Conservation (phyloP, 2,797 vertebrate genomes). For the Myotis daubentonii region DNA sequence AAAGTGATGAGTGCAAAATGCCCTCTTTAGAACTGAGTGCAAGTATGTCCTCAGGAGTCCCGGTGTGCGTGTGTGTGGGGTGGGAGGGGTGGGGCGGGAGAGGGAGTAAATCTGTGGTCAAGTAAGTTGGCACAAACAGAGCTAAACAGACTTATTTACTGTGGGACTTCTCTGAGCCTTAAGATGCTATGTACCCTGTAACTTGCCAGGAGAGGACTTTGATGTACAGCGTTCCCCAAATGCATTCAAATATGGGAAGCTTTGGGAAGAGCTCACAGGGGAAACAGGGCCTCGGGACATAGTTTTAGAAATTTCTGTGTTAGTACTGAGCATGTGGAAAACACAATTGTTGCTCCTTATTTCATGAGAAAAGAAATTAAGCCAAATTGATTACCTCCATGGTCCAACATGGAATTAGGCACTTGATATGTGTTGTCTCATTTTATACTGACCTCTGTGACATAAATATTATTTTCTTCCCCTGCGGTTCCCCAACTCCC, state of each 20-base stretch:
- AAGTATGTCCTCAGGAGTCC: not conserved
- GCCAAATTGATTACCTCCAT: not conserved
- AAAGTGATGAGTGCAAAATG: not conserved
- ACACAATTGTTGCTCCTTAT: not conserved
- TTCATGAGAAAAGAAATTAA: not conserved
- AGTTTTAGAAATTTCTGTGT: not conserved
- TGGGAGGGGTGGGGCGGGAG: accelerated
- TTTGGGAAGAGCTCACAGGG: not conserved
- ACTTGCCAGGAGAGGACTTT: not conserved
- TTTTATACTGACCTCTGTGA: not conserved
- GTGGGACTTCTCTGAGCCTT: not conserved
- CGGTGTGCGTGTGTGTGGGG: not conserved
- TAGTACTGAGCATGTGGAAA: not conserved
- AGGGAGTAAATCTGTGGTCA: not conserved
- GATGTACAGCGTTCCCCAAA: not conserved
- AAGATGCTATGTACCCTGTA: not conserved
- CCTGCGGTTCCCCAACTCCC: accelerated
- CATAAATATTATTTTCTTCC: not conserved
- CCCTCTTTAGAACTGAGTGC: not conserved
- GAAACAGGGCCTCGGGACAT: not conserved
- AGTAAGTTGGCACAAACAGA: not conserved
- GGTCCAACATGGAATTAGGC: not conserved
- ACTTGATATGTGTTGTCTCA: not conserved
- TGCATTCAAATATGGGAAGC: not conserved
- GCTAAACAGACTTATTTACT: not conserved